These are phyloP conservation scores for Sciaenops ocellatus DNA, from an alignment of 2,797 vertebrate species.

Conservation along the genomic window DNA sequence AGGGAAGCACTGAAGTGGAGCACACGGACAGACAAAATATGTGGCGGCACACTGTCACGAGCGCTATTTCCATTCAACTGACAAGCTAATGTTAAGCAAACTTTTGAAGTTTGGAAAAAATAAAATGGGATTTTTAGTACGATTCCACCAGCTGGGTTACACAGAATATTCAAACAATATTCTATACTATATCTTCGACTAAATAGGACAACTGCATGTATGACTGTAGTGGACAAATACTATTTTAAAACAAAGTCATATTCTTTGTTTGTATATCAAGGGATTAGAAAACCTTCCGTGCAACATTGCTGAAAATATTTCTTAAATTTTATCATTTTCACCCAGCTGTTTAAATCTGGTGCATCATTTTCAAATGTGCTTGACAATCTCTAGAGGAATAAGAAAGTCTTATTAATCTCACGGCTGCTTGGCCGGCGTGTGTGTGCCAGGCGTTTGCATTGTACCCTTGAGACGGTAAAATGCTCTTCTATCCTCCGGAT, in stretches of 20 bases:
- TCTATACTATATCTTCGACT: background rate
- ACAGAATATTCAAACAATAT: background rate
- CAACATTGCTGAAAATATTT: constrained; percentile 7
- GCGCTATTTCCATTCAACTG: constrained; percentile 38
- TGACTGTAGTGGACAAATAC: background rate
- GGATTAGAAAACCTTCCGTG: background rate
- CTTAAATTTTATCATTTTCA: constrained; percentile 3
- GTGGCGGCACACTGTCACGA: constrained; percentile 7
- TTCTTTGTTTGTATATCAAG: background rate
- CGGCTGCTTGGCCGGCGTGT: constrained; percentile 8
- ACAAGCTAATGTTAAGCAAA: constrained; percentile 35
- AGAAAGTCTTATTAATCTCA: constrained; percentile 5
- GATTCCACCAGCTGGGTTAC: background rate
- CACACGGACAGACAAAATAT: constrained; percentile 1
- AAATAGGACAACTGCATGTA: background rate
- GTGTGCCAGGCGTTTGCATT: constrained; percentile 30
- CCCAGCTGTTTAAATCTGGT: background rate
- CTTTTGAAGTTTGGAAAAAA: constrained; percentile 38
- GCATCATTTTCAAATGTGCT: background rate
- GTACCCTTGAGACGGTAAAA: constrained; percentile 51
- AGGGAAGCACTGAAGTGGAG: constrained; percentile 3
- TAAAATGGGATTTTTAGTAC: constrained; percentile 3
- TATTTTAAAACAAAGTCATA: constrained; percentile 13
- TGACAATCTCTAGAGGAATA: constrained; percentile 4
- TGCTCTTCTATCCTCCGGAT: constrained; percentile 40